phyloP scores from a whole-genome alignment of 2,113 vertebrate genomes.

The Microcebus ravelobensis region DNA sequence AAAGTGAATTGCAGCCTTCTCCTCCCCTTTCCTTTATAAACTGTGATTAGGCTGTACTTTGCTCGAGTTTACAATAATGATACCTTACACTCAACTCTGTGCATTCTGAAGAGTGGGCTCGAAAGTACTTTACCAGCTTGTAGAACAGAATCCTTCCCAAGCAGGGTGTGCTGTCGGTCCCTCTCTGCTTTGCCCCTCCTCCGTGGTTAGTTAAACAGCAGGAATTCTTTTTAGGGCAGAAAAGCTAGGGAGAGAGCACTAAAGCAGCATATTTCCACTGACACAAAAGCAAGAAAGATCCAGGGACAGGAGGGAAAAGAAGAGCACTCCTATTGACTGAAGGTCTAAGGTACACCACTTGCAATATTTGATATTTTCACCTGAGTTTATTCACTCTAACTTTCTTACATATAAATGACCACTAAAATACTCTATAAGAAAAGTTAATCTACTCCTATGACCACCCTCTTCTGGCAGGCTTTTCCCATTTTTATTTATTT shows the following conservation, averaged over 20 bases:
- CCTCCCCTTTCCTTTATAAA: slow-evolving; percentile 54
- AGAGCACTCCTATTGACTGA: background rate
- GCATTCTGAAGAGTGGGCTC: slow-evolving; percentile 52
- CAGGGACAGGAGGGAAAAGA: background rate
- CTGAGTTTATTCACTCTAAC: background rate
- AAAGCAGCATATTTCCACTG: background rate
- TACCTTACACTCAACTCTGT: slow-evolving; percentile 57
- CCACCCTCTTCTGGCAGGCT: background rate
- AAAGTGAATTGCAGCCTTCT: slow-evolving; percentile 57
- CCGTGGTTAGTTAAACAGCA: slow-evolving; percentile 35
- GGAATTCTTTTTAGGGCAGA: background rate
- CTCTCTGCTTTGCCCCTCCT: background rate
- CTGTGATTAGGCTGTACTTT: slow-evolving; percentile 39
- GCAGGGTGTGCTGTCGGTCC: background rate
- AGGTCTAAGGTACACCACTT: background rate
- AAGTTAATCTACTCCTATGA: background rate
- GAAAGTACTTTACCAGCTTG: slow-evolving; percentile 45
- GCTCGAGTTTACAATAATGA: slow-evolving; percentile 54
- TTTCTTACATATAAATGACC: background rate
- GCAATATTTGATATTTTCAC: background rate
- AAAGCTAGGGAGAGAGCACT: background rate
- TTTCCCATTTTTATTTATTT: background rate
- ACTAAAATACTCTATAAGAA: background rate
- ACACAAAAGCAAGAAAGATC: background rate
- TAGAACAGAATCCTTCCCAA: slow-evolving; percentile 7